Evolutionary conservation across 1,140 invertebrate species (phyloP).

Genomic region (Bombus vancouverensis): DNA sequence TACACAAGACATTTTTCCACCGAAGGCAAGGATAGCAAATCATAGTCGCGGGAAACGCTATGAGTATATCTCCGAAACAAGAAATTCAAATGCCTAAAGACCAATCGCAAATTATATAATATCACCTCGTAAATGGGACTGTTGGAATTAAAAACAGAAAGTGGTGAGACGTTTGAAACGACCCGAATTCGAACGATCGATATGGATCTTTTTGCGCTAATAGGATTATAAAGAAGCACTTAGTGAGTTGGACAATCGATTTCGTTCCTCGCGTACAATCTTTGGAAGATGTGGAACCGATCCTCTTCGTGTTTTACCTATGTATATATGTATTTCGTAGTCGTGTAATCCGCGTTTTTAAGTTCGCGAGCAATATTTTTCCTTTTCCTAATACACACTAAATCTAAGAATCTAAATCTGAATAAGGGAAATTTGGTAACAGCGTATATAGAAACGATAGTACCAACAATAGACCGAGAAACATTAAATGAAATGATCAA

Average conservation of each 20-base stretch:
- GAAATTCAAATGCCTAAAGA: not conserved
- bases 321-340: not conserved
- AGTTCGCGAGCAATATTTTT: not conserved
- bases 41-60: not conserved
- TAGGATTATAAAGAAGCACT: not conserved
- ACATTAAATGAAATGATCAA: slow-evolving; percentile 19
- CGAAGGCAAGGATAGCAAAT: not conserved
- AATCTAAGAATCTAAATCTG: not conserved
- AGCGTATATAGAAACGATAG: not conserved
- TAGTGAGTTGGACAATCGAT: too few relatives aligned
- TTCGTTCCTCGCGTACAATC: too few relatives aligned
- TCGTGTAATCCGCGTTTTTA: not conserved
- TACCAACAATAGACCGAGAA: not conserved
- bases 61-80: not conserved
- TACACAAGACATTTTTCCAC: not conserved
- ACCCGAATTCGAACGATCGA: not conserved
- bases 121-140: not conserved
- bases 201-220: not conserved
- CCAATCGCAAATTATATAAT: not conserved
- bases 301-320: too few relatives aligned
- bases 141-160: not conserved
- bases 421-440: not conserved
- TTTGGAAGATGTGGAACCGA: too few relatives aligned
- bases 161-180: not conserved
- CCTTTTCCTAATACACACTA: not conserved